Evolutionary conservation across 2,113 vertebrate species (phyloP).

Genomic region (Butorides virescens): DNA sequence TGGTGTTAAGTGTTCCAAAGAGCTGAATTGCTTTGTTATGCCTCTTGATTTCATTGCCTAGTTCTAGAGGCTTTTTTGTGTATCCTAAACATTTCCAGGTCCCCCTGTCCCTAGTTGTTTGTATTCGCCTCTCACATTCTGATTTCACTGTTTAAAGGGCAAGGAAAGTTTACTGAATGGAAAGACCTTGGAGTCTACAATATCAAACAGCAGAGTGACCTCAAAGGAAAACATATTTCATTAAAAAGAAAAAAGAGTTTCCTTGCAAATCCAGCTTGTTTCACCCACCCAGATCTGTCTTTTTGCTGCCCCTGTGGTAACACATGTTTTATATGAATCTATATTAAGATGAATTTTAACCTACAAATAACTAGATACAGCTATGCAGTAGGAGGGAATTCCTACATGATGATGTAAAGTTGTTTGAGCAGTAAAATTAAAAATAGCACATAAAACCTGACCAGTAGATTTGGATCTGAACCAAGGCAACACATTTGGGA

Average conservation of each 20-base stretch:
- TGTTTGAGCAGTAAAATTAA: constrained; percentile 80
- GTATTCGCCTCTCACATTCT: constrained; percentile 9
- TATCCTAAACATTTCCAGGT: constrained; percentile 21
- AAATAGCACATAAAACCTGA: constrained; percentile 73
- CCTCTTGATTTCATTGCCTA: not conserved
- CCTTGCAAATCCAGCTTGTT: constrained; percentile 60
- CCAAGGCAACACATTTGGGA: constrained; percentile 81
- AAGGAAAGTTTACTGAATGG: constrained; percentile 53
- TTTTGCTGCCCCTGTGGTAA: constrained; percentile 70
- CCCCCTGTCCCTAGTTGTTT: constrained; percentile 3
- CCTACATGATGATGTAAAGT: constrained; percentile 78
- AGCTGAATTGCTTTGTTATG: not conserved
- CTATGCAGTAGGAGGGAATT: constrained; percentile 79
- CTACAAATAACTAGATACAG: constrained; percentile 87
- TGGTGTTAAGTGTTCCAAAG: not conserved
- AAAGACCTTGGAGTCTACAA: constrained; percentile 45
- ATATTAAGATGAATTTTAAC: constrained; percentile 85
- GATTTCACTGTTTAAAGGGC: constrained; percentile 59
- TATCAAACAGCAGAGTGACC: constrained; percentile 63
- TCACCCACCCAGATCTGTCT: constrained; percentile 65
- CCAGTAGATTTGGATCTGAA: constrained; percentile 68
- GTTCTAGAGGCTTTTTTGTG: not conserved
- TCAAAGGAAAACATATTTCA: constrained; percentile 61
- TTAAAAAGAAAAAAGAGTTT: constrained; percentile 67
- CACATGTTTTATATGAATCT: constrained; percentile 86